Evolutionary conservation across 2,113 vertebrate species (phyloP).

Genomic region (Corythaeola cristata): DNA sequence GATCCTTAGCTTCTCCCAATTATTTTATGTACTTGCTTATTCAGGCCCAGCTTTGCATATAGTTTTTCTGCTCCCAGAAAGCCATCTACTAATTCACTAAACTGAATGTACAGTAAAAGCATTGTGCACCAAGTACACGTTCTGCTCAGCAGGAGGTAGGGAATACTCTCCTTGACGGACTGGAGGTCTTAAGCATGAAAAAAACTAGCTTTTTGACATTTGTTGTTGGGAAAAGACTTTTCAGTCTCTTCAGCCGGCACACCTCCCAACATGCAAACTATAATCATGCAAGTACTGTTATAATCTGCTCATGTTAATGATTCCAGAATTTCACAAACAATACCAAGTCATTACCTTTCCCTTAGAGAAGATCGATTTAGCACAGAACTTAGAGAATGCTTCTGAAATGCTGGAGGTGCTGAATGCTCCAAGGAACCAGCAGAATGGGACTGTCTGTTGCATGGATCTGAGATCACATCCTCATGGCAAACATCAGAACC

Average conservation of each 20-base stretch:
- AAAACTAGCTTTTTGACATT: not conserved
- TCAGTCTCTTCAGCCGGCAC: not conserved
- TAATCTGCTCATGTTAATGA: not conserved
- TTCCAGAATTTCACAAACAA: not conserved
- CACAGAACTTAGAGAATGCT: conserved; percentile 72
- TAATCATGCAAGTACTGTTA: not conserved
- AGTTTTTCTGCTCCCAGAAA: not conserved
- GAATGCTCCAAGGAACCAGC: conserved; percentile 46
- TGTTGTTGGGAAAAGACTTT: not conserved
- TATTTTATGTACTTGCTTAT: not conserved
- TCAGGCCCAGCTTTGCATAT: not conserved
- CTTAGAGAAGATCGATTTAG: conserved; percentile 81
- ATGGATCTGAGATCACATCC: conserved; percentile 22
- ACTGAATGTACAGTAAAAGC: not conserved
- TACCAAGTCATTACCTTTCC: conserved; percentile 81
- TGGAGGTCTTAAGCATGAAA: not conserved
- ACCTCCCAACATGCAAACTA: not conserved
- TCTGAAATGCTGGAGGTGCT: conserved; percentile 62
- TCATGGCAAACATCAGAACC: conserved; percentile 59
- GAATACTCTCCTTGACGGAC: not conserved
- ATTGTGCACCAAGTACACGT: accelerated
- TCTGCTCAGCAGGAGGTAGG: not conserved
- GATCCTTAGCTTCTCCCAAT: not conserved
- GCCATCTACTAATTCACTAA: not conserved
- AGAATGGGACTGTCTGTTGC: conserved; percentile 29